These are phyloP conservation scores for Eupsilia transversa DNA, from an alignment of 2,888 invertebrate genomes.

Conservation along the genomic window DNA sequence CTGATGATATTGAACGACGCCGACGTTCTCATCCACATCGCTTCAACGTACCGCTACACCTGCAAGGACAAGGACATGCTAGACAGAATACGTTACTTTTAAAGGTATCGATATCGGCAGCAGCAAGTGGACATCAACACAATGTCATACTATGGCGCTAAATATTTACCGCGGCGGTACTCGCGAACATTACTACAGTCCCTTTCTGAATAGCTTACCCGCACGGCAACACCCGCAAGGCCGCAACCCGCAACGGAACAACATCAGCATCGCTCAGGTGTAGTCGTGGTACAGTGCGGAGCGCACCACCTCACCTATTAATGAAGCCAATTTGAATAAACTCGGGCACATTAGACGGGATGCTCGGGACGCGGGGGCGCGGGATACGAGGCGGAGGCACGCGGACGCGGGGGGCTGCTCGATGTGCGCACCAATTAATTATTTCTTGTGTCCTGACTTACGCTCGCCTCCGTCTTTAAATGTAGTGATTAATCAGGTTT, in stretches of 20 bases:
- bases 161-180: no score
- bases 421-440: conserved; percentile 78
- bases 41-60: not conserved
- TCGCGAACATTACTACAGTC: not conserved
- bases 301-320: conserved; percentile 67
- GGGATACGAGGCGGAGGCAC: conserved; percentile 54
- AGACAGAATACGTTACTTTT: not conserved
- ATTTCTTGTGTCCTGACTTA: conserved; percentile 85
- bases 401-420: conserved; percentile 21
- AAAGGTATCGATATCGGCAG: conserved; percentile 2
- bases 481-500: conserved; percentile 86
- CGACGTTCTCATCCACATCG: conserved; percentile 5
- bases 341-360: conserved; percentile 65
- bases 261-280: conserved; percentile 25
- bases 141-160: no score
- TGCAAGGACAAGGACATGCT: not conserved
- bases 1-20: conserved; percentile 27
- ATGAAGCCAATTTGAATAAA: conserved; percentile 80
- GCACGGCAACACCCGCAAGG: not conserved
- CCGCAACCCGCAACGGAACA: conserved; percentile 12
- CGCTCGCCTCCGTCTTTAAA: conserved; percentile 82
- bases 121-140: conserved; percentile 1
- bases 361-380: conserved; percentile 42
- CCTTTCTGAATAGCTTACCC: not conserved
- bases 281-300: conserved; percentile 10